Conservation (phyloP, 2,797 vertebrate genomes). For the Mastacembelus armatus region DNA sequence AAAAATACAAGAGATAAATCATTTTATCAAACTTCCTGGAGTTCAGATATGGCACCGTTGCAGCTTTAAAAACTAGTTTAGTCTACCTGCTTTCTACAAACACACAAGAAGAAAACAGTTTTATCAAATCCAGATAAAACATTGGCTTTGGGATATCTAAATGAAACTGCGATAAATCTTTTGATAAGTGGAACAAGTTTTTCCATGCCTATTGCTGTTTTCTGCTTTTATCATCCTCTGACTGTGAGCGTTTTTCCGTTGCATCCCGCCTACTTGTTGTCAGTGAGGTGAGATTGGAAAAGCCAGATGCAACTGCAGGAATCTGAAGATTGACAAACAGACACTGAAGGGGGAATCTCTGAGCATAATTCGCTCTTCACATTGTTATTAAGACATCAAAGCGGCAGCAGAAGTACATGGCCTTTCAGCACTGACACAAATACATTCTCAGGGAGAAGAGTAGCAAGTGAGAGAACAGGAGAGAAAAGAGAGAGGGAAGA, state of each 20-base stretch:
- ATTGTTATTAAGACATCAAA: constrained; percentile 81
- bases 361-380: constrained; percentile 64
- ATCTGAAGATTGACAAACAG: constrained; percentile 51
- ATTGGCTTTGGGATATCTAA: constrained; percentile 19
- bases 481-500: constrained; percentile 35
- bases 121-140: constrained; percentile 51
- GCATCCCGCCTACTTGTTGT: constrained; percentile 37
- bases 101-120: constrained; percentile 31
- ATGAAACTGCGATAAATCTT: constrained; percentile 41
- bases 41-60: constrained; percentile 16
- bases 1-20: constrained; percentile 25
- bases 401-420: constrained; percentile 59
- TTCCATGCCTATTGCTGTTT: constrained; percentile 37
- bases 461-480: constrained; percentile 58
- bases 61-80: constrained; percentile 23
- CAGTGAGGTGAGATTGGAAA: constrained; percentile 37
- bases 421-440: constrained; percentile 65
- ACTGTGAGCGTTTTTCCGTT: constrained; percentile 1
- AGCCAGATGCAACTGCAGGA: constrained; percentile 58
- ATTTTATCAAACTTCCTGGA: constrained; percentile 56
- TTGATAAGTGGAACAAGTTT: constrained; percentile 56
- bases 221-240: constrained; percentile 13
- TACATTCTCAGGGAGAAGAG: constrained; percentile 55
- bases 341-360: constrained; percentile 16
- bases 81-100: constrained; percentile 30